These are phyloP conservation scores for Nannospalax galili DNA, from an alignment of 2,113 vertebrate genomes.

Conservation along the genomic window DNA sequence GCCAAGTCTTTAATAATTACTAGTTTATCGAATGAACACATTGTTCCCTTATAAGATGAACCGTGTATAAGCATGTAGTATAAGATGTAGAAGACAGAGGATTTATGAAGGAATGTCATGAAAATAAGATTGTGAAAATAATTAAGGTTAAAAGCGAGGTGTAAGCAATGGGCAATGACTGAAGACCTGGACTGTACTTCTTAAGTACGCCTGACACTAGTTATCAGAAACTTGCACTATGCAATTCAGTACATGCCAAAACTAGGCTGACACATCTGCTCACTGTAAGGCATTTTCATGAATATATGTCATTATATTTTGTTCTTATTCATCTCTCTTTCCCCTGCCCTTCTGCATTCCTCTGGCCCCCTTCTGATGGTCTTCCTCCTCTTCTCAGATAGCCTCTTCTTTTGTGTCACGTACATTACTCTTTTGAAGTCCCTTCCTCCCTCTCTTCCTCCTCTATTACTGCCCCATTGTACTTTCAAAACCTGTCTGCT, in stretches of 20 bases:
- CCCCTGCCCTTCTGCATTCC: neutral
- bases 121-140: neutral
- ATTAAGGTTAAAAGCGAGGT: neutral
- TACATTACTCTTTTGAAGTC: too few species aligned
- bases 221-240: neutral
- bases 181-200: neutral
- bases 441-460: neutral
- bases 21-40: neutral
- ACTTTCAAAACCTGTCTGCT: neutral
- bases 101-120: neutral
- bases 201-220: neutral
- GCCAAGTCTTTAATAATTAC: neutral
- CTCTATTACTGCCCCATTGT: neutral
- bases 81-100: neutral
- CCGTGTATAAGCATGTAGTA: neutral
- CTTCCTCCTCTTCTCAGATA: neutral
- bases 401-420: neutral
- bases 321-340: neutral
- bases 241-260: constrained; percentile 42
- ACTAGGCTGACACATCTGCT: constrained; percentile 37
- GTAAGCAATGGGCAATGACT: neutral
- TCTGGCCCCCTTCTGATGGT: neutral
- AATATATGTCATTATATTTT: neutral
- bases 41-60: neutral
- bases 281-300: neutral